phyloP scores from a whole-genome alignment of 2,113 vertebrate species.

The Salvelinus namaycush region DNA sequence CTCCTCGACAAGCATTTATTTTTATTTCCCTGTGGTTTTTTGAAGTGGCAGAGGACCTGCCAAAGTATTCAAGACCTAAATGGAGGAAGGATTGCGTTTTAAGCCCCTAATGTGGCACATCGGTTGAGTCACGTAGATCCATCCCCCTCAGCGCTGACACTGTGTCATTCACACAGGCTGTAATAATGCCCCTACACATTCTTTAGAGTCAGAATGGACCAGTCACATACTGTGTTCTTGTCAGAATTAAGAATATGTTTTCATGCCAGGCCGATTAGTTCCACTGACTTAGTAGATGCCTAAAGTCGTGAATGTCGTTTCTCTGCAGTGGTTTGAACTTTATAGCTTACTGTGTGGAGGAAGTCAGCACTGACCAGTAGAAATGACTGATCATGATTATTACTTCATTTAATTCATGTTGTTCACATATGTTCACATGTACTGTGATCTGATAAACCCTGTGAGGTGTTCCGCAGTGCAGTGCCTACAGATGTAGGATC shows the following conservation, averaged over 20 bases:
- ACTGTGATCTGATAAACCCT: too few relatives aligned
- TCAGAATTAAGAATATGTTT: neutral
- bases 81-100: neutral
- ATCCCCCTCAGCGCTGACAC: neutral
- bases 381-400: too few relatives aligned
- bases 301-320: too few relatives aligned
- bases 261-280: neutral
- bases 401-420: too few relatives aligned
- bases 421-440: too few relatives aligned
- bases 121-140: constrained; percentile 10
- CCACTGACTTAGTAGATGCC: too few relatives aligned
- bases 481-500: too few relatives aligned
- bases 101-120: constrained; percentile 15
- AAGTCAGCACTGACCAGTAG: too few relatives aligned
- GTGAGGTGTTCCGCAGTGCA: too few relatives aligned
- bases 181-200: neutral
- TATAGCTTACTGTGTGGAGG: too few relatives aligned
- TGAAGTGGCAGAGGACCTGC: neutral
- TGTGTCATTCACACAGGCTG: constrained; percentile 1
- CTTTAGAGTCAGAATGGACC: neutral
- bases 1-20: neutral
- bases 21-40: constrained; percentile 5
- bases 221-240: neutral
- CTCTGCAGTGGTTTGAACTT: too few relatives aligned
- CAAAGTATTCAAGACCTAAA: neutral